A percentile compares a stretch with the other conserved stretches of the same genome.
These are phyloP conservation scores for Lymantria monacha DNA, from an alignment of 2,888 invertebrate genomes.

Conservation along the genomic window DNA sequence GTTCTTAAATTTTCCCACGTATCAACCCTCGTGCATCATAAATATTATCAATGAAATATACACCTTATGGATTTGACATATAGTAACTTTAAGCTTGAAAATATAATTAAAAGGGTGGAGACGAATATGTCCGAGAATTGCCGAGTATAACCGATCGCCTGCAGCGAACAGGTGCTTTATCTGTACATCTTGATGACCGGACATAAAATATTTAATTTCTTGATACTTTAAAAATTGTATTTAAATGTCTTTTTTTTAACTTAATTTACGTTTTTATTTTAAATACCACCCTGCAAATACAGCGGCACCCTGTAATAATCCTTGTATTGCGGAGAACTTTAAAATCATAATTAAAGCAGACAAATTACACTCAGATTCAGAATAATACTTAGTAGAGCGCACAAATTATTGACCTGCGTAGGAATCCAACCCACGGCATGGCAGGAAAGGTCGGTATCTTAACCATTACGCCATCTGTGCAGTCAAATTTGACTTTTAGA, in stretches of 20 bases:
- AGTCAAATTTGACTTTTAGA: too few relatives aligned
- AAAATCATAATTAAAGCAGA: too few relatives aligned
- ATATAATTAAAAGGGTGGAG: constrained; percentile 27
- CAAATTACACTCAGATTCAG: too few relatives aligned
- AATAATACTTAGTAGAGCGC: too few relatives aligned
- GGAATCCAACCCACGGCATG: too few relatives aligned
- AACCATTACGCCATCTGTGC: too few relatives aligned
- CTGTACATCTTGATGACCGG: constrained; percentile 66
- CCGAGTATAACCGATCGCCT: constrained; percentile 50
- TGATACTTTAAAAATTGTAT: constrained; percentile 47
- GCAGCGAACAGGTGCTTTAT: constrained; percentile 69
- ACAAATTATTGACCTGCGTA: too few relatives aligned
- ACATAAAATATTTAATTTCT: constrained; percentile 40
- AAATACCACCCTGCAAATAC: not conserved
- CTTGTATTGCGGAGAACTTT: too few relatives aligned
- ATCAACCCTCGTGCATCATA: constrained; percentile 18
- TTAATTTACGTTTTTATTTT: too few relatives aligned
- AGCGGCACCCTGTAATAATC: too few relatives aligned
- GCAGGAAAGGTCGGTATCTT: too few relatives aligned
- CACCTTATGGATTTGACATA: constrained; percentile 1
- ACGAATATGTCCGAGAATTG: constrained; percentile 43
- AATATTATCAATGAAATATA: constrained; percentile 2
- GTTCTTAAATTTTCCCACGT: constrained; percentile 26
- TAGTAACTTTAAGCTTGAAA: constrained; percentile 1
- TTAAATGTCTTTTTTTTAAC: too few relatives aligned